These are phyloP conservation scores for Trididemnum clinides DNA, from an alignment of 23 tunicate genomes.

Conservation along the genomic window DNA sequence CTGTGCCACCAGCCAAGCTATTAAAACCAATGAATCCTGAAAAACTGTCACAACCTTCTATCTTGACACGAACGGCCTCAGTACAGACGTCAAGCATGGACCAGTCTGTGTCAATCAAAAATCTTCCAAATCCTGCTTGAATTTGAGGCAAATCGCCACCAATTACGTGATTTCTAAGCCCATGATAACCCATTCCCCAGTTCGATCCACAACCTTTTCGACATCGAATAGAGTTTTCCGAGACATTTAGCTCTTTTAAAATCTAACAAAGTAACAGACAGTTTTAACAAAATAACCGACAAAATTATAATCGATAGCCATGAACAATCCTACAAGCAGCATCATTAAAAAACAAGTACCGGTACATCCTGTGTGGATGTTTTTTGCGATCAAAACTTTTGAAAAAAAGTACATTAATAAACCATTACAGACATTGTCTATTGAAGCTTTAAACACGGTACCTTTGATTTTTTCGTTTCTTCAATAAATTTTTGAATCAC, in stretches of 20 bases:
- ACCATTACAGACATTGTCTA: no score
- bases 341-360: no score
- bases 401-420: neutral
- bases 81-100: constrained; percentile 53
- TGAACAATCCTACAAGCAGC: no score
- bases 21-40: constrained; percentile 78
- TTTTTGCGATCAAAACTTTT: neutral
- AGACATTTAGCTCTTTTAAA: constrained; percentile 33
- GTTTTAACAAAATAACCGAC: neutral
- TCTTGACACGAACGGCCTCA: constrained; percentile 68
- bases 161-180: constrained; percentile 32
- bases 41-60: constrained; percentile 79
- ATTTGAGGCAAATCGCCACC: constrained; percentile 40
- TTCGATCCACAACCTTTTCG: constrained; percentile 91
- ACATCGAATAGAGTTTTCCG: constrained; percentile 41
- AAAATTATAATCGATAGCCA: neutral
- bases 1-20: constrained; percentile 90
- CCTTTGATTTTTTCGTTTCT: constrained; percentile 33
- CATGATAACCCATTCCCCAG: constrained; percentile 74
- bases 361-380: no score
- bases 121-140: constrained; percentile 39
- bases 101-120: constrained; percentile 47
- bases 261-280: no score
- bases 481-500: constrained; percentile 56
- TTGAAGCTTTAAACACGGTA: no score